Evolutionary conservation across 2,888 invertebrate species (phyloP).

Genomic region (Drosophila paranaensis): DNA sequence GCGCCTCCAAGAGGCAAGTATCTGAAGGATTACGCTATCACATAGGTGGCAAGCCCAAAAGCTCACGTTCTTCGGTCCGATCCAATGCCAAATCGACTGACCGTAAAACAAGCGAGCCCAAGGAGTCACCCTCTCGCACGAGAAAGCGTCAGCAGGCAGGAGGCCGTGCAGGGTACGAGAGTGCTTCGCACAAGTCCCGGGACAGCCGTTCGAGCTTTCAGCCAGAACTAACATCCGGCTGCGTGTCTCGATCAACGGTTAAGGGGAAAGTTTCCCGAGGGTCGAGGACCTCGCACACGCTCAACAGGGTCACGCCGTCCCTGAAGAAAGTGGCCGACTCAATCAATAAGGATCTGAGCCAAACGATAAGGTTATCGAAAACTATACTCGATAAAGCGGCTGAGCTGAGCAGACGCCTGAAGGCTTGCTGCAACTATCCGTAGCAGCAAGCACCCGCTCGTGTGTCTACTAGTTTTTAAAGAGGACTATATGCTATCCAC

Average conservation of each 20-base stretch:
- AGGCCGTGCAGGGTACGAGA: background rate
- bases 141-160: slow-evolving; percentile 7
- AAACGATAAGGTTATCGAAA: slow-evolving; percentile 5
- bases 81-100: slow-evolving; percentile 1
- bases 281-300: background rate
- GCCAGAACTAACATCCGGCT: background rate
- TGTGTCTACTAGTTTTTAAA: slow-evolving; percentile 45
- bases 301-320: background rate
- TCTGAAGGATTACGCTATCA: slow-evolving; percentile 30
- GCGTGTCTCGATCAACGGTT: background rate
- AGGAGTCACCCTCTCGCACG: background rate
- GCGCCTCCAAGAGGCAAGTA: slow-evolving; percentile 34
- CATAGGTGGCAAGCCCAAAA: slow-evolving; percentile 21
- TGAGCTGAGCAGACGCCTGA: slow-evolving; percentile 42
- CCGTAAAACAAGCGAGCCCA: background rate
- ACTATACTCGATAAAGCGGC: slow-evolving; percentile 36
- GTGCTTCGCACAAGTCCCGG: background rate
- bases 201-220: background rate
- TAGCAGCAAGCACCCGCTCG: slow-evolving; percentile 30
- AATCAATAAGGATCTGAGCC: slow-evolving; percentile 5
- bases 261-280: background rate
- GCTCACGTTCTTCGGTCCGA: background rate
- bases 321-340: slow-evolving; percentile 27
- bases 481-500: slow-evolving; percentile 48
- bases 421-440: slow-evolving; percentile 38